Conservation (phyloP, 2,888 invertebrate species). For the Leptinotarsa tumamoca region DNA sequence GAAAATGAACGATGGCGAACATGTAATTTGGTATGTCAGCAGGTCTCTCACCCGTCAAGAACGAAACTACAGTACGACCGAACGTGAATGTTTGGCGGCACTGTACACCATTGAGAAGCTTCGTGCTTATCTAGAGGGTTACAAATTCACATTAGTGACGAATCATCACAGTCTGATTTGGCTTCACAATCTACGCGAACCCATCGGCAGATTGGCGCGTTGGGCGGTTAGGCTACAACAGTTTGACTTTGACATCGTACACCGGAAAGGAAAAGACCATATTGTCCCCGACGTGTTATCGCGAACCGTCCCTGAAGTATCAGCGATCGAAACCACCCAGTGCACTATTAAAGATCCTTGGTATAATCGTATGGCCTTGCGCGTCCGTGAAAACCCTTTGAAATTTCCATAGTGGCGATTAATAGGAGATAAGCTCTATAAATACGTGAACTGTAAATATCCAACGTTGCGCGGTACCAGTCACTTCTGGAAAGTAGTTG, state of each 20-base stretch:
- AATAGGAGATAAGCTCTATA: constrained; percentile 35
- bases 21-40: constrained; percentile 42
- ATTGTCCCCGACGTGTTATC: constrained; percentile 13
- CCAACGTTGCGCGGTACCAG: constrained; percentile 28
- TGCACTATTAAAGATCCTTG: neutral
- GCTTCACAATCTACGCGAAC: constrained; percentile 40
- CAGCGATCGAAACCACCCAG: neutral
- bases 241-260: no score
- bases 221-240: constrained; percentile 42
- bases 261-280: no score
- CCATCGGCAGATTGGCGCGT: constrained; percentile 45
- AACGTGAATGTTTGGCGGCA: constrained; percentile 43
- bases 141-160: neutral
- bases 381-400: constrained; percentile 31
- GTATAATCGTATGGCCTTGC: constrained; percentile 27
- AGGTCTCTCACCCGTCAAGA: constrained; percentile 38
- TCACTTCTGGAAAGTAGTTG: constrained; percentile 40
- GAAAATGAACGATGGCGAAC: constrained; percentile 37
- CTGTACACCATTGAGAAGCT: constrained; percentile 44
- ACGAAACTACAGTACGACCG: constrained; percentile 39
- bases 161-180: constrained; percentile 23
- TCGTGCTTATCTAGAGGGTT: constrained; percentile 41
- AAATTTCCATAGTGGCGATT: constrained; percentile 45
- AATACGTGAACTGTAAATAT: constrained; percentile 34
- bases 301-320: neutral